Percentiles rank a stretch among this genome's conserved stretches.
Conservation (phyloP, 2,113 vertebrate species). For the Tachycineta bicolor region DNA sequence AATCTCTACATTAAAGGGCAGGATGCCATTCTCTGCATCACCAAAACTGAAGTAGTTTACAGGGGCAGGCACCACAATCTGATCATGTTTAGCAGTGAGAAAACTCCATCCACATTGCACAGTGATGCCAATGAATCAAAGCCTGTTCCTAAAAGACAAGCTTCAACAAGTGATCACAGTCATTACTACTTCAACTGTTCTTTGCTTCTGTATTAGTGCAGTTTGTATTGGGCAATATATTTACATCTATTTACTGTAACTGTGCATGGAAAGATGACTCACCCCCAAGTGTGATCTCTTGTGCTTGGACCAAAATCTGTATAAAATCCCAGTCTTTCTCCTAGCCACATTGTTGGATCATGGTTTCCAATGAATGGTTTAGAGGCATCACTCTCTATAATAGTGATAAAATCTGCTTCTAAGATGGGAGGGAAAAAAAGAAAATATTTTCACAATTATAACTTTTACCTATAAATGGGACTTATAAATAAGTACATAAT, state of each 20-base stretch:
- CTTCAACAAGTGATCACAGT: neutral
- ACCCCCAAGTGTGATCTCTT: conserved; percentile 81
- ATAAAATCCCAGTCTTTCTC: conserved; percentile 77
- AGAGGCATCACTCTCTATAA: conserved; percentile 79
- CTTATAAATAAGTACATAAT: neutral
- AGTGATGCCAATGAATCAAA: neutral
- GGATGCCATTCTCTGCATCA: neutral
- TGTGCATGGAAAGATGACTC: conserved; percentile 4
- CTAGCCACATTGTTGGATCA: conserved; percentile 76
- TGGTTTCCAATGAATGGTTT: conserved; percentile 78
- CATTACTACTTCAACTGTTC: neutral
- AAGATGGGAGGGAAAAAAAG: neutral
- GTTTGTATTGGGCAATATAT: neutral
- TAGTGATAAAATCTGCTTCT: conserved; percentile 79
- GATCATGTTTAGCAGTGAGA: neutral
- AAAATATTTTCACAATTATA: neutral
- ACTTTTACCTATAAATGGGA: neutral
- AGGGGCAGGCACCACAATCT: neutral
- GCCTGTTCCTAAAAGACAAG: neutral
- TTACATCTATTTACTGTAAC: neutral
- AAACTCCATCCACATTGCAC: neutral
- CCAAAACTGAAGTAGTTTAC: neutral
- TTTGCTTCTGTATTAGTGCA: neutral
- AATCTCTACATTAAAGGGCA: neutral
- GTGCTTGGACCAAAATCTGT: conserved; percentile 80